Conservation (phyloP, 2,888 invertebrate species). For the Agapetus fuscipes region DNA sequence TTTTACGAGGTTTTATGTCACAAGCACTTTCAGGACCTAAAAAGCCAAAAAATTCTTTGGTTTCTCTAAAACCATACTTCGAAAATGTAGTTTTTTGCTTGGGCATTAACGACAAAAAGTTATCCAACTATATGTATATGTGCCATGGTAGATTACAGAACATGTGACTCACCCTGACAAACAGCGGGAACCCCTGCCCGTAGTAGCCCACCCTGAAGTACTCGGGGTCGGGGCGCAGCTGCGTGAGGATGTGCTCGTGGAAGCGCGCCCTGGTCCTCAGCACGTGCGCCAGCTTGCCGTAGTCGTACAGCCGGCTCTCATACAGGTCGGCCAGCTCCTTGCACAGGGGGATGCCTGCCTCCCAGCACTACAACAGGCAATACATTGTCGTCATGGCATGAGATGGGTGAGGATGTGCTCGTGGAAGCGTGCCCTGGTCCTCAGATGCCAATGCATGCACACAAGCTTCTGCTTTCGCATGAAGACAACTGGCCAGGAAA, state of each 20-base stretch:
- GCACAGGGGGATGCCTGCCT: conserved; percentile 85
- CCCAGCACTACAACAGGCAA: conserved; percentile 67
- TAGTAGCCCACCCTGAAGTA: conserved; percentile 95
- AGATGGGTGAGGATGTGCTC: conserved; percentile 83
- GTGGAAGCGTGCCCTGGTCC: conserved; percentile 81
- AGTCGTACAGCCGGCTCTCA: conserved; percentile 79
- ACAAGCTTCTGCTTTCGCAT: no score
- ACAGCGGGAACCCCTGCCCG: conserved; percentile 87
- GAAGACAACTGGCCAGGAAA: no score
- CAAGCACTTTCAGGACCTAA: no score
- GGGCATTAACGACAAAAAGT: neutral
- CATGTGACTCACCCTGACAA: conserved; percentile 87
- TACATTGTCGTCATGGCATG: no score
- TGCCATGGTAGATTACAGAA: no score
- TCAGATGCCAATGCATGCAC: no score
- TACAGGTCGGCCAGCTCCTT: conserved; percentile 83
- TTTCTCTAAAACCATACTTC: no score
- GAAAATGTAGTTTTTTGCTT: no score
- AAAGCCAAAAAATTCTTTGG: no score
- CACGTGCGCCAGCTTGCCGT: conserved; percentile 76
- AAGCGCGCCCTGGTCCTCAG: conserved; percentile 81
- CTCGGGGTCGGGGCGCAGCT: conserved; percentile 84
- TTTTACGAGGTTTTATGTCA: no score
- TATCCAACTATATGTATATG: neutral
- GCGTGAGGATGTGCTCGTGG: conserved; percentile 81